These are phyloP conservation scores for Cylas formicarius DNA, from an alignment of 1,140 invertebrate genomes.

Conservation along the genomic window DNA sequence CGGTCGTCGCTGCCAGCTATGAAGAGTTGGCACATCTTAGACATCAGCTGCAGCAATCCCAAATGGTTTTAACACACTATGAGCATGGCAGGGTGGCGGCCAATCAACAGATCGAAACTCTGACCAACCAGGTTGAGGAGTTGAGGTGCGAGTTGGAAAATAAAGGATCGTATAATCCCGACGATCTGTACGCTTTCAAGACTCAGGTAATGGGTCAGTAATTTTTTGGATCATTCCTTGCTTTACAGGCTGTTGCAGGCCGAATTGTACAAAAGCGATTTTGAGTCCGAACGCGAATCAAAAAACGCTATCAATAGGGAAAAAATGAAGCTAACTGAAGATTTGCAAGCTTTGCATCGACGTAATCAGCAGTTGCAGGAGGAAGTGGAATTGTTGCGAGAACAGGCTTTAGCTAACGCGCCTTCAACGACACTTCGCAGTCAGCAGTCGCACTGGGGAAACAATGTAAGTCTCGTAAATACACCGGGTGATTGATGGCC, in stretches of 20 bases:
- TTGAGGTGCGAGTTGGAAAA: slow-evolving; percentile 8
- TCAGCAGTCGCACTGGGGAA: no score
- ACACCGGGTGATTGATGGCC: no score
- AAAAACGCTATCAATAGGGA: slow-evolving; percentile 24
- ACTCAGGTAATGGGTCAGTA: slow-evolving; percentile 20
- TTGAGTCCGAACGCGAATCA: slow-evolving; percentile 25
- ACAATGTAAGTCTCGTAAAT: background rate
- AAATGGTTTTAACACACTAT: slow-evolving; percentile 25
- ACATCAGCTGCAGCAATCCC: slow-evolving; percentile 27
- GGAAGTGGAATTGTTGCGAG: slow-evolving; percentile 30
- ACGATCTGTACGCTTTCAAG: slow-evolving; percentile 20
- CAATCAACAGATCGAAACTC: slow-evolving; percentile 1
- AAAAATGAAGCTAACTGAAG: slow-evolving; percentile 27
- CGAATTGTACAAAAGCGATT: slow-evolving; percentile 32
- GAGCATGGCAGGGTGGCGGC: slow-evolving; percentile 10
- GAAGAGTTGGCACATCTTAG: slow-evolving; percentile 16
- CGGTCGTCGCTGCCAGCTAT: background rate
- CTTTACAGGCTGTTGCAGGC: slow-evolving; percentile 25
- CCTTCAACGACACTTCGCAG: background rate
- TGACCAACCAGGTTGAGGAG: slow-evolving; percentile 9
- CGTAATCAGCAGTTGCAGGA: slow-evolving; percentile 33
- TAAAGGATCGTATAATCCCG: slow-evolving; percentile 4
- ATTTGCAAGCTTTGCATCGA: slow-evolving; percentile 30
- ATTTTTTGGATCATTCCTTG: background rate
- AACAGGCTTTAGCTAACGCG: no score